Percentiles rank a stretch among this genome's conserved stretches.
Evolutionary conservation across 1,140 invertebrate genomes (phyloP).

Genomic region (Hylyphantes graminicola): DNA sequence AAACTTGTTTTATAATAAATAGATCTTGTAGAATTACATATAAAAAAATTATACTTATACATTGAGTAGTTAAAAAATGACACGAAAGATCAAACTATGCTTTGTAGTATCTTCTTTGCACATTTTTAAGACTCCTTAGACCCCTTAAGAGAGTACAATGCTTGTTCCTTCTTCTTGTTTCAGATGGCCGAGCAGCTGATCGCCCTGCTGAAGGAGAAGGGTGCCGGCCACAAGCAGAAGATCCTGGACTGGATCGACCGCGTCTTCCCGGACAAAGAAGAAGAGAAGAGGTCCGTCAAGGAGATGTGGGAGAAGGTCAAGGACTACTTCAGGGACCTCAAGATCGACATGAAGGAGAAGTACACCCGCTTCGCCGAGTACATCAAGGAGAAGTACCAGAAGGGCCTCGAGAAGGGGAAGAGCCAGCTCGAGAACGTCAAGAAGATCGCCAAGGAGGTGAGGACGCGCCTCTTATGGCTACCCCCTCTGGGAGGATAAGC

Average conservation of each 20-base stretch:
- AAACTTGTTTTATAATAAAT: no score
- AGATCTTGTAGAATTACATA: no score
- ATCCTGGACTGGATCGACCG: slow-evolving; percentile 48
- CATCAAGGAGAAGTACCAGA: slow-evolving; percentile 26
- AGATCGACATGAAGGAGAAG: slow-evolving; percentile 47
- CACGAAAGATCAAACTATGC: no score
- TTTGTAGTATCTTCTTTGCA: no score
- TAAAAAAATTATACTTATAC: no score
- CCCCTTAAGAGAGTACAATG: no score
- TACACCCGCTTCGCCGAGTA: slow-evolving; percentile 54
- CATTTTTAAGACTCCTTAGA: no score
- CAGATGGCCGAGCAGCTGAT: slow-evolving; percentile 34
- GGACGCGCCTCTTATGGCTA: neutral
- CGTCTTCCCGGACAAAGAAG: slow-evolving; percentile 17
- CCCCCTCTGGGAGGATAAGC: no score
- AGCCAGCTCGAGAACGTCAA: slow-evolving; percentile 41
- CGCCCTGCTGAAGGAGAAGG: slow-evolving; percentile 22
- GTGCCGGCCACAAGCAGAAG: slow-evolving; percentile 35
- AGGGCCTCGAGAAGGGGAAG: slow-evolving; percentile 36
- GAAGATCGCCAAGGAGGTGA: slow-evolving; percentile 38
- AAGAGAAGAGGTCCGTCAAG: neutral
- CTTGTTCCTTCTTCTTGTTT: neutral
- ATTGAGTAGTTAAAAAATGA: no score
- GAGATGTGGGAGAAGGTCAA: slow-evolving; percentile 46
- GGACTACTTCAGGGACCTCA: slow-evolving; percentile 44